Base-by-base conservation (phyloP, 2,888 invertebrate genomes). In the Alitta virens region DNA sequence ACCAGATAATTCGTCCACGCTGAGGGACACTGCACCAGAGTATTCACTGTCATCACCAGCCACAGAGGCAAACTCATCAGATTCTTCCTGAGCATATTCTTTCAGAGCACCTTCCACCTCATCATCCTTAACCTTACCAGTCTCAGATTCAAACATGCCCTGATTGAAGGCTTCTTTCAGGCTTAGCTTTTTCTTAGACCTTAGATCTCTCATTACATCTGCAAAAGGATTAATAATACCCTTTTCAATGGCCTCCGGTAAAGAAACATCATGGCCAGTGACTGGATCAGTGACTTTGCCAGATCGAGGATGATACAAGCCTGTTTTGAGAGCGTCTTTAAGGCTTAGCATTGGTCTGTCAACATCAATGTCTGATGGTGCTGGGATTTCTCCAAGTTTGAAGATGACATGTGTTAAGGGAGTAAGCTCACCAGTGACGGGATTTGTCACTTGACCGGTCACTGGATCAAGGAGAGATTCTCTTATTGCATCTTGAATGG, bases 131-230 rank as follows among this genome's bases (percentile, higher is more conserved):
- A 65, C 56, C 14, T 65, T 52, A 16, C 67, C 66, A 26, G 65
- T 62, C 26, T 54, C 63, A 46, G 91, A 90, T 76, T 94, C 94
- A 80, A 89, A 89, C 53, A 96, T 86, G 78, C 94, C 93, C 75
- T 89, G 87, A 78, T 92, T 91, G 74, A 96, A 94, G 27, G 94
- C 94, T 83, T 92, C 91, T 67, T 91, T 90, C 69, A 95, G 84
- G 2, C 70, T 65, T 1, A 74, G 56, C 23, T 65, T 60, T 26
- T 68, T 64, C 43, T 67, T 69, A 59, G 64, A 65, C 21, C 72
- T 67, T 26, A 62, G 59, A 33, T 63, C 64, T 53, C 58, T 70
- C 62, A 72, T 74, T 14, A 14, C 18, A 21, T 81, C 80, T 58
- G 71, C 71, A 21, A 69, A 92, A 5, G 94, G 92, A 76, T 94